These are phyloP conservation scores for Apodemus sylvaticus DNA, from an alignment of 2,113 vertebrate species.

Conservation along the genomic window DNA sequence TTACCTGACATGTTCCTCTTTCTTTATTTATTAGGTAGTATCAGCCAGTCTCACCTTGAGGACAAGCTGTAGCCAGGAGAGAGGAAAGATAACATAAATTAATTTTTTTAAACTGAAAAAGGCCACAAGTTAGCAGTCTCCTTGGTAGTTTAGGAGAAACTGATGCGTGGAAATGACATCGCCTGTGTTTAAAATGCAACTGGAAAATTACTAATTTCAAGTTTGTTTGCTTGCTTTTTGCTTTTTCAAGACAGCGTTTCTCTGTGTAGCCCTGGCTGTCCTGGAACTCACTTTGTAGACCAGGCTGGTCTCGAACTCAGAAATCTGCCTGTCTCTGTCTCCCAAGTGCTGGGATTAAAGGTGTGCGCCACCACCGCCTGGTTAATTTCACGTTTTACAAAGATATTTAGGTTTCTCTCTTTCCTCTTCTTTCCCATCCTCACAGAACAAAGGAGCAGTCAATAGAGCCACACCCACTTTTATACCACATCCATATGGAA, in stretches of 20 bases:
- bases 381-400: too few species aligned
- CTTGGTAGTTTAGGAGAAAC: conserved; percentile 1
- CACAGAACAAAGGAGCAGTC: neutral
- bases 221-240: too few species aligned
- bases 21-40: neutral
- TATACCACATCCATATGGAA: neutral
- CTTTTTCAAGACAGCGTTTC: too few species aligned
- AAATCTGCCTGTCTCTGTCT: too few species aligned
- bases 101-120: neutral
- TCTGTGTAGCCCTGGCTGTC: too few species aligned
- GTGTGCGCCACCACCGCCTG: too few species aligned
- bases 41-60: neutral
- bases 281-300: too few species aligned
- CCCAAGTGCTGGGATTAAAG: too few species aligned
- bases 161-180: neutral
- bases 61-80: neutral
- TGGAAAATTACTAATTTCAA: neutral
- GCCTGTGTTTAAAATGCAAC: neutral
- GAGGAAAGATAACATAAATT: neutral
- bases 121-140: neutral
- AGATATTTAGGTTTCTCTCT: neutral
- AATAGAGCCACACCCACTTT: neutral
- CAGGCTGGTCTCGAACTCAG: too few species aligned
- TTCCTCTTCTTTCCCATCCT: neutral
- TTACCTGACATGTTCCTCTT: neutral